Percentiles rank a stretch among this genome's conserved stretches.
phyloP scores from a whole-genome alignment of 2,888 invertebrate species.

The Mythimna vitellina region DNA sequence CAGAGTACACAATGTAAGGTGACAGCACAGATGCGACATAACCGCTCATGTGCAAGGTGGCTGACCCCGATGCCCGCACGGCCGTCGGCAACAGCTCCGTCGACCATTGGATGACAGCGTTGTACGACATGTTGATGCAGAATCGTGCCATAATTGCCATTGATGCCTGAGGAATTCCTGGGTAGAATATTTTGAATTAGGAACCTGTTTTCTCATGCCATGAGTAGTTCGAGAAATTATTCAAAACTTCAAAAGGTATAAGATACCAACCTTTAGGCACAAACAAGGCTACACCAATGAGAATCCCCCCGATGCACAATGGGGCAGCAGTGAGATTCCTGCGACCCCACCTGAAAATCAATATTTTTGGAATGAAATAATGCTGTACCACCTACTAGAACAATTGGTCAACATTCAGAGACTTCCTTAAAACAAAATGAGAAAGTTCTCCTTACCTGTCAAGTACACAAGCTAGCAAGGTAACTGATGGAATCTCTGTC shows the following conservation, averaged over 20 bases:
- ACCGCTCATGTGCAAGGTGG: constrained; percentile 85
- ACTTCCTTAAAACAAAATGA: neutral
- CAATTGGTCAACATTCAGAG: neutral
- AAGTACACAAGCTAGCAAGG: constrained; percentile 79
- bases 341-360: constrained; percentile 80
- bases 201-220: neutral
- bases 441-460: constrained; percentile 75
- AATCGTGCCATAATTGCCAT: constrained; percentile 85
- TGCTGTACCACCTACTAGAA: neutral
- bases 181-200: neutral
- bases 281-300: constrained; percentile 79
- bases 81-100: constrained; percentile 86
- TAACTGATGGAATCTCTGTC: constrained; percentile 86
- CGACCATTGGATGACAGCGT: constrained; percentile 85
- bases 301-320: constrained; percentile 74
- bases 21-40: constrained; percentile 82
- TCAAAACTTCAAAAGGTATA: neutral
- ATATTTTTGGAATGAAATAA: neutral
- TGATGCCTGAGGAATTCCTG: constrained; percentile 70
- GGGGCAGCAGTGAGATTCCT: constrained; percentile 81
- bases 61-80: constrained; percentile 83
- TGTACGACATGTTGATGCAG: constrained; percentile 87
- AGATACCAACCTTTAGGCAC: constrained; percentile 81
- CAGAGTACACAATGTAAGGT: constrained; percentile 85
- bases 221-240: neutral